phyloP scores from a whole-genome alignment of 2,797 vertebrate species.

The Girardinus metallicus region DNA sequence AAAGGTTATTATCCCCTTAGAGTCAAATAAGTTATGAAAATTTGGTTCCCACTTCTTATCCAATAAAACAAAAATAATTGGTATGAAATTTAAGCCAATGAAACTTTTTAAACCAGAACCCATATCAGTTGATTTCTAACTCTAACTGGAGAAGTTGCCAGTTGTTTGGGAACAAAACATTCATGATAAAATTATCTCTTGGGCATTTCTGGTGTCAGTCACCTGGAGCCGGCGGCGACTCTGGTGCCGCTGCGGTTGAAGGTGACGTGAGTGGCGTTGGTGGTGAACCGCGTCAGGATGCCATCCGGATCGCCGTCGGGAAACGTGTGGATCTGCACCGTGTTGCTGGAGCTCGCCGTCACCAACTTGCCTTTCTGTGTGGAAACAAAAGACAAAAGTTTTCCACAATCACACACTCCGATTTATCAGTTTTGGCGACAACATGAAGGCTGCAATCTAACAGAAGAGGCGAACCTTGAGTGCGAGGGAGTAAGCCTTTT shows the following conservation, averaged over 20 bases:
- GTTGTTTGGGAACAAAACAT: background rate
- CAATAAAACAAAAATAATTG: background rate
- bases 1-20: background rate
- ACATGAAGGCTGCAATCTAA: background rate
- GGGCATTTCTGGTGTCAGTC: background rate
- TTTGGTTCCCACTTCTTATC: background rate
- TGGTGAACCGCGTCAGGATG: constrained; percentile 95
- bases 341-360: constrained; percentile 92
- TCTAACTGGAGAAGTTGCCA: background rate
- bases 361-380: constrained; percentile 84
- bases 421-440: too few species aligned
- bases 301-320: constrained; percentile 93
- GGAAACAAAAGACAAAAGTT: background rate
- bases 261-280: constrained; percentile 88
- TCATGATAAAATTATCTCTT: background rate
- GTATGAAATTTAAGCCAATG: background rate
- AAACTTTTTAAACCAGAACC: background rate
- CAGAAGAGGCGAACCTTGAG: constrained; percentile 82
- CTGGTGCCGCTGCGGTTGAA: constrained; percentile 86
- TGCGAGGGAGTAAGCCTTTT: constrained; percentile 92
- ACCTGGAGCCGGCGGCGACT: constrained; percentile 95
- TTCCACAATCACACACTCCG: background rate
- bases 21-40: background rate
- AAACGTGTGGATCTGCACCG: constrained; percentile 92
- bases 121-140: background rate